A percentile compares a stretch with the other conserved stretches of the same genome.
These are phyloP conservation scores for Belgica antarctica DNA, from an alignment of 2,888 invertebrate genomes.

Conservation along the genomic window DNA sequence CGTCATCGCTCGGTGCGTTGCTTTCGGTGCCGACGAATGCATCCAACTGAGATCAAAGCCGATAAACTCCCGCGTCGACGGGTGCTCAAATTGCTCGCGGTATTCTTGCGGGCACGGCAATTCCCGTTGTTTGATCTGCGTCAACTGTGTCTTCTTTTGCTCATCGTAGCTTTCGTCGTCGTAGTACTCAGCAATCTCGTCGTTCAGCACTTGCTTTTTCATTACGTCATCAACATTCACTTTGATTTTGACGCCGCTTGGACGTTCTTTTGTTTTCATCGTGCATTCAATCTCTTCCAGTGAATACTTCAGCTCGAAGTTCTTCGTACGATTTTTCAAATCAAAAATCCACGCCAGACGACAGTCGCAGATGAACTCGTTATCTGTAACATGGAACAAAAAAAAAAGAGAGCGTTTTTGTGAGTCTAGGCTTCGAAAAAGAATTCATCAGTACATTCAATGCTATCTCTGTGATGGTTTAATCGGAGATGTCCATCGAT, in stretches of 20 bases:
- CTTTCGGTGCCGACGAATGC: background rate
- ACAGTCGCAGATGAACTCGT: conserved; percentile 80
- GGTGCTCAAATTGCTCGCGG: conserved; percentile 24
- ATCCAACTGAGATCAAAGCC: conserved; percentile 35
- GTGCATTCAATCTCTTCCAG: conserved; percentile 71
- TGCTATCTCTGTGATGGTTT: background rate
- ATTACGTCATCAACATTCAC: background rate
- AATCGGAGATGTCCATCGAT: no score
- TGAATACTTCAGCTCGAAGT: conserved; percentile 65
- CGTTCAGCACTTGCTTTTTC: background rate
- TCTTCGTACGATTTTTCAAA: conserved; percentile 71
- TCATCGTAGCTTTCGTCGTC: conserved; percentile 28
- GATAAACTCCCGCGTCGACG: conserved; percentile 24
- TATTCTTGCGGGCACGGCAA: conserved; percentile 32
- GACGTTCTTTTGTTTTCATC: conserved; percentile 55
- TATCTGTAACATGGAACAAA: conserved; percentile 61
- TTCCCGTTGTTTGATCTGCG: background rate
- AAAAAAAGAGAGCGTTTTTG: conserved; percentile 43
- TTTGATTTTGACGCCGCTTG: background rate
- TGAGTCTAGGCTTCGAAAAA: conserved; percentile 6
- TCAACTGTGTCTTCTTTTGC: background rate
- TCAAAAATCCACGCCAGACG: conserved; percentile 76
- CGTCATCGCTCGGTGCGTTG: background rate
- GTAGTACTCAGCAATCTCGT: conserved; percentile 9
- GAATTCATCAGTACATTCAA: background rate